phyloP scores from a whole-genome alignment of 1,140 invertebrate genomes.

The Antheraea mylitta region DNA sequence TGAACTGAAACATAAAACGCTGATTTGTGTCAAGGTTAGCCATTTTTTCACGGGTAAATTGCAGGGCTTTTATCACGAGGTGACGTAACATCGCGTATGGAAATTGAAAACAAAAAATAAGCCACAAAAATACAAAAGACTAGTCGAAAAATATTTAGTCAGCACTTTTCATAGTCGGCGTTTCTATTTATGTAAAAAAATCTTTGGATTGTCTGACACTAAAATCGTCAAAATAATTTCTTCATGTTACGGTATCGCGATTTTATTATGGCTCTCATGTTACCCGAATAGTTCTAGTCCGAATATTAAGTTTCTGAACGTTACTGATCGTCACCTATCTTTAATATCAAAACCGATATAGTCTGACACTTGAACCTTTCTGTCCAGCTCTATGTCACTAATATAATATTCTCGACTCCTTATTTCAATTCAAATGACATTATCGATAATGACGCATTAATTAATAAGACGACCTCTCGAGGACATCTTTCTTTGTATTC shows the following conservation, averaged over 20 bases:
- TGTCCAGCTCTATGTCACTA: constrained; percentile 5
- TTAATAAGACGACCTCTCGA: constrained; percentile 11
- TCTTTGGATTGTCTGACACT: too few relatives aligned
- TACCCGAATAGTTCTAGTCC: too few relatives aligned
- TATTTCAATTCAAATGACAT: constrained; percentile 15
- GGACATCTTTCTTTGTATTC: constrained; percentile 7
- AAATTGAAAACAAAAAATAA: not conserved
- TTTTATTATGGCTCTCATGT: too few relatives aligned
- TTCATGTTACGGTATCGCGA: too few relatives aligned
- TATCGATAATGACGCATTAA: constrained; percentile 11
- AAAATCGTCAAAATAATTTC: too few relatives aligned
- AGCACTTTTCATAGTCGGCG: too few relatives aligned
- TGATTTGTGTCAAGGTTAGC: constrained; percentile 43
- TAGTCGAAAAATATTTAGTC: not conserved
- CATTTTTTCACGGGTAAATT: constrained; percentile 26
- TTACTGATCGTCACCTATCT: too few relatives aligned
- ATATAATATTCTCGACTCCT: constrained; percentile 13
- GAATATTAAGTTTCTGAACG: too few relatives aligned
- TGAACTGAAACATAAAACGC: constrained; percentile 31
- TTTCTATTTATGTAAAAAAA: too few relatives aligned
- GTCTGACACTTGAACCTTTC: constrained; percentile 8
- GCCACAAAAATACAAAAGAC: too few relatives aligned
- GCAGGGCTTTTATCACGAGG: not conserved
- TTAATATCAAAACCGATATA: not conserved
- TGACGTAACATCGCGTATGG: not conserved